These are phyloP conservation scores for Schizopygopsis malacanthus DNA, from an alignment of 2,797 vertebrate species.

Conservation along the genomic window DNA sequence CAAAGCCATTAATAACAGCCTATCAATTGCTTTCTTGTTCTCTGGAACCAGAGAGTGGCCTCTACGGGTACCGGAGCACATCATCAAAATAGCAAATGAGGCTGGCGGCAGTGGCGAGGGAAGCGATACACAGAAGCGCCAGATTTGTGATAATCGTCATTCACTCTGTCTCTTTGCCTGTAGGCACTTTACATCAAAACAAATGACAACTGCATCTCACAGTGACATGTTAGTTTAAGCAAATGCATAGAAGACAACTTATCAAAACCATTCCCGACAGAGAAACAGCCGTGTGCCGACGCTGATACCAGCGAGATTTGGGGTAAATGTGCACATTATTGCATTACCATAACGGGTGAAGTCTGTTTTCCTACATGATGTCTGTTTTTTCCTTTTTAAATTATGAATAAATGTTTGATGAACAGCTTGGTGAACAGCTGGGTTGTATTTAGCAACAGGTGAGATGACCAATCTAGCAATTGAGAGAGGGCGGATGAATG, in stretches of 20 bases:
- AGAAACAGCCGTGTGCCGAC: not conserved
- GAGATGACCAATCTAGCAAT: conserved; percentile 17
- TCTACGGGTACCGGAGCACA: conserved; percentile 50
- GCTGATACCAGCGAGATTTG: not conserved
- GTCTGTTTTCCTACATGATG: not conserved
- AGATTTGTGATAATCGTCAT: conserved; percentile 52
- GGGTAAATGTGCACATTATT: conserved; percentile 16
- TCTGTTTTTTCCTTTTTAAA: not conserved
- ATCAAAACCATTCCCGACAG: conserved; percentile 31
- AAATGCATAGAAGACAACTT: conserved; percentile 34
- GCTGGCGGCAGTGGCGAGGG: conserved; percentile 32
- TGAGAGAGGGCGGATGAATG: not conserved
- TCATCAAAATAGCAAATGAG: conserved; percentile 53
- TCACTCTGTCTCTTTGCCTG: conserved; percentile 50
- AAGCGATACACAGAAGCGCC: conserved; percentile 44
- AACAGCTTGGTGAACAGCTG: conserved; percentile 19
- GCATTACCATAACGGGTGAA: conserved; percentile 8
- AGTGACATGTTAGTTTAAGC: conserved; percentile 54
- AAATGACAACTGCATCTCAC: conserved; percentile 53
- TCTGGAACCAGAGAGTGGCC: conserved; percentile 42
- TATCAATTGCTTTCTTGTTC: conserved; percentile 51
- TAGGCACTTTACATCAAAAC: conserved; percentile 55
- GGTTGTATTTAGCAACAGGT: conserved; percentile 24
- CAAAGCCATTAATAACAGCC: conserved; percentile 61
- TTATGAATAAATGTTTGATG: conserved; percentile 6